A percentile compares a stretch with the other conserved stretches of the same genome.
Evolutionary conservation across 2,888 invertebrate species (phyloP).

Genomic region (Leptopterna dolabrata): DNA sequence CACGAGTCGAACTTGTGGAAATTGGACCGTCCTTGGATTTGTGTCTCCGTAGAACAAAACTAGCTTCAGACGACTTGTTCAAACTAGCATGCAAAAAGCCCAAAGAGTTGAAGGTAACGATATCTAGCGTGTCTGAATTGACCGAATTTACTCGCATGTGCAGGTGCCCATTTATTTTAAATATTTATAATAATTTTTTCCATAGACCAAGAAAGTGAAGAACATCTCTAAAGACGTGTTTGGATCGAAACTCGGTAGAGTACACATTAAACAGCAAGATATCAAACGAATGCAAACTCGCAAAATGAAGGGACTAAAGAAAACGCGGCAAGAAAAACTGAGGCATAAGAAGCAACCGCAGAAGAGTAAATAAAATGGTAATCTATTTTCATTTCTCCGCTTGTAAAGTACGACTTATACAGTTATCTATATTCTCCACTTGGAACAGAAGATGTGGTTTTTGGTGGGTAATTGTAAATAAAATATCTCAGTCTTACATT

Average conservation of each 20-base stretch:
- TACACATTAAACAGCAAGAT: conserved; percentile 93
- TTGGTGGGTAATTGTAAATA: neutral
- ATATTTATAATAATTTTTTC: neutral
- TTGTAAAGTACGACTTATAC: too few species aligned
- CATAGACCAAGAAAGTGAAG: conserved; percentile 85
- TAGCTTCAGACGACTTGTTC: conserved; percentile 90
- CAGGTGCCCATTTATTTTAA: too few species aligned
- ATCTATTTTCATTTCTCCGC: neutral
- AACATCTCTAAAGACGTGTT: conserved; percentile 89
- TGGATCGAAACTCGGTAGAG: conserved; percentile 89
- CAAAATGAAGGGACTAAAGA: conserved; percentile 89
- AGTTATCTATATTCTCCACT: too few species aligned
- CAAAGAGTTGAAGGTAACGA: conserved; percentile 76
- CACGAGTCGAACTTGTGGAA: conserved; percentile 91
- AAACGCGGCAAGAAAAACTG: conserved; percentile 73
- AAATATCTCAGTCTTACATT: neutral
- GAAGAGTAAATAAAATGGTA: neutral
- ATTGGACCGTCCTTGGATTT: conserved; percentile 95
- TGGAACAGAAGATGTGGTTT: too few species aligned
- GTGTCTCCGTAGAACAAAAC: conserved; percentile 82
- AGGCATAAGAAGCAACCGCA: conserved; percentile 19
- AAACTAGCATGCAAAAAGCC: conserved; percentile 86
- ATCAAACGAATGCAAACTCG: conserved; percentile 86
- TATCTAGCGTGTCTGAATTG: too few species aligned
- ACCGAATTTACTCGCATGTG: too few species aligned